Evolutionary conservation across 2,888 invertebrate genomes (phyloP).

Genomic region (Macaria liturata): DNA sequence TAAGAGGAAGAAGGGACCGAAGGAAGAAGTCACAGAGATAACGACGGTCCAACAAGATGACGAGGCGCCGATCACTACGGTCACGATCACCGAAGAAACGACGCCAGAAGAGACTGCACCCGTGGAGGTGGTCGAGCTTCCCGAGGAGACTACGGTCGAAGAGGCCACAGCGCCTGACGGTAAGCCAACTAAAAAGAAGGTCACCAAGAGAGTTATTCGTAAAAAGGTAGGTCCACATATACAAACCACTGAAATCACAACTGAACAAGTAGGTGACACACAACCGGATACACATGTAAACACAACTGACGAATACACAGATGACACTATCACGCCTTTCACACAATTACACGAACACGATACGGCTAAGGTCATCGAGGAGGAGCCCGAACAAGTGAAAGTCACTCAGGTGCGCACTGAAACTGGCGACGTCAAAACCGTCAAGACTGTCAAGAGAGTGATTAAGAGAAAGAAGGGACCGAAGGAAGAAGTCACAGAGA

Average conservation of each 20-base stretch:
- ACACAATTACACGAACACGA: conserved; percentile 48
- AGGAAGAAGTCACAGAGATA: not conserved
- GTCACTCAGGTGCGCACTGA: conserved; percentile 37
- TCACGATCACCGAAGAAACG: conserved; percentile 24
- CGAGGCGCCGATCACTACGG: not conserved
- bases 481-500: conserved; percentile 63
- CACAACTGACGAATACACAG: conserved; percentile 22
- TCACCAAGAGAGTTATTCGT: conserved; percentile 34
- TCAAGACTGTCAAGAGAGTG: conserved; percentile 13
- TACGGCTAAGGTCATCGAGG: conserved; percentile 49
- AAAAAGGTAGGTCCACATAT: conserved; percentile 42
- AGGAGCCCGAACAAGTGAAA: conserved; percentile 33
- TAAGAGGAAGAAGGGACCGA: not conserved
- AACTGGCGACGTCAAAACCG: conserved; percentile 47
- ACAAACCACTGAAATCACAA: conserved; percentile 28
- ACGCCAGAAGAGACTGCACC: conserved; percentile 6
- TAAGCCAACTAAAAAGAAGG: conserved; percentile 38
- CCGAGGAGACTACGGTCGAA: conserved; percentile 14
- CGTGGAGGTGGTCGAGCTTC: conserved; percentile 14
- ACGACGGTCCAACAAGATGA: not conserved
- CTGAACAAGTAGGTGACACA: conserved; percentile 22
- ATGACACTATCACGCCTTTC: conserved; percentile 36
- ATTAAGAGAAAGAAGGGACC: conserved; percentile 17
- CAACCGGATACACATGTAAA: conserved; percentile 17
- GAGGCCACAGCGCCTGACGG: conserved; percentile 33